phyloP scores from a whole-genome alignment of 1,140 invertebrate genomes.

The Patella vulgata region DNA sequence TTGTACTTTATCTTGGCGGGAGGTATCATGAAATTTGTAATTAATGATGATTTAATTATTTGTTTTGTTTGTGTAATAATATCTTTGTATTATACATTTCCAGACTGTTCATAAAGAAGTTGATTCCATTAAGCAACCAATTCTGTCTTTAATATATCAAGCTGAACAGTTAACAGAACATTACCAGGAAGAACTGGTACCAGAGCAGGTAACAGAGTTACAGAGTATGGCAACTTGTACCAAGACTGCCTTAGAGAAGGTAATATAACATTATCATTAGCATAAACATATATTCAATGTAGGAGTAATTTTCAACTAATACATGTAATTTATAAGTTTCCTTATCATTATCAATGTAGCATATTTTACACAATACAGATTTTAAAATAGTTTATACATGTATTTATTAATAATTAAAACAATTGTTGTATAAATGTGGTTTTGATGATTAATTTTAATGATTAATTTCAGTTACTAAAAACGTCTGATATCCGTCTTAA shows the following conservation, averaged over 20 bases:
- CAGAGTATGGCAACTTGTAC: conserved; percentile 85
- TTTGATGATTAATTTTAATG: no score
- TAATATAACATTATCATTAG: conserved; percentile 58
- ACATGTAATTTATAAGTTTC: not conserved
- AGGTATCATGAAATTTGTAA: no score
- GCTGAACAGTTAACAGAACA: conserved; percentile 89
- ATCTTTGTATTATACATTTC: no score
- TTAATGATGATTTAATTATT: no score
- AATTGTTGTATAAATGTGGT: no score
- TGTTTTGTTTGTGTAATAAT: no score
- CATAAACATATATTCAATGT: not conserved
- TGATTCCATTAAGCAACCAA: conserved; percentile 84
- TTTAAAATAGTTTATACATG: no score
- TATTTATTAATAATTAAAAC: no score
- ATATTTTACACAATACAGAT: no score
- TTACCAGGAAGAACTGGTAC: conserved; percentile 87
- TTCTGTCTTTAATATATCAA: conserved; percentile 89
- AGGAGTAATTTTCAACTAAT: not conserved
- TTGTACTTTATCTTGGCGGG: no score
- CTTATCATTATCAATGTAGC: no score
- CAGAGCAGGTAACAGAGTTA: conserved; percentile 86
- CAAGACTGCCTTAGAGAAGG: conserved; percentile 85
- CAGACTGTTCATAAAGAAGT: conserved; percentile 92
- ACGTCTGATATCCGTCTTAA: conserved; percentile 49
- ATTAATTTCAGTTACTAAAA: conserved; percentile 42